Evolutionary conservation across 53 echinoderm and acorn worm species (phyloP).

Genomic region (Stichopus horrens): DNA sequence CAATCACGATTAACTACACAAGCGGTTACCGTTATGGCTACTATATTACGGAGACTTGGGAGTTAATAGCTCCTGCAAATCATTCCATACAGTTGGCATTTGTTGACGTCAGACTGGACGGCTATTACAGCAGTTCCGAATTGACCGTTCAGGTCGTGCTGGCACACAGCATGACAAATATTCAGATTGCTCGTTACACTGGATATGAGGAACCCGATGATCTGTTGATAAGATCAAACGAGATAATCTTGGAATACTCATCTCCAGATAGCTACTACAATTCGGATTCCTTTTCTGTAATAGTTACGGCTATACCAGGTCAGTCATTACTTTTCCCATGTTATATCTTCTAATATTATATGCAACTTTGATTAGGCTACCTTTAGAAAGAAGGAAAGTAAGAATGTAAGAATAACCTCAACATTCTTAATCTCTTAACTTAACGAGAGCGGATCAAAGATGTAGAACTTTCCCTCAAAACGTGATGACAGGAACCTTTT

Average conservation of each 20-base stretch:
- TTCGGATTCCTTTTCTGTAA: not conserved
- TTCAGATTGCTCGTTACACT: not conserved
- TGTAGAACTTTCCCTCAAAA: no score
- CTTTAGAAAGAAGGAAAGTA: no score
- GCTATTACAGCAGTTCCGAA: not conserved
- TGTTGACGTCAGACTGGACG: not conserved
- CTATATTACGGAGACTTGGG: not conserved
- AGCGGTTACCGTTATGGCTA: not conserved
- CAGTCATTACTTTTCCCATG: not conserved
- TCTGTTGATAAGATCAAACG: not conserved
- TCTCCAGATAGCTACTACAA: not conserved
- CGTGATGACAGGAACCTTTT: no score
- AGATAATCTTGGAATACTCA: not conserved
- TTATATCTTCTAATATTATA: no score
- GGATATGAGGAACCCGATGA: not conserved
- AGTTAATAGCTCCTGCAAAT: not conserved
- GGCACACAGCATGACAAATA: not conserved
- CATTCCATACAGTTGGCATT: not conserved
- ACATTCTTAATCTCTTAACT: no score
- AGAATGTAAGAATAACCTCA: no score
- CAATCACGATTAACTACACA: not conserved
- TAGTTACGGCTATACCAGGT: not conserved
- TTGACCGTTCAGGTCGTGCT: not conserved
- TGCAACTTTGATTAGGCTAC: no score
- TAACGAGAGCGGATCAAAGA: no score